Evolutionary conservation across 2,888 invertebrate genomes (phyloP), one percentile per base, ranked within the genome.

Genomic region (Candidula unifasciata): DNA sequence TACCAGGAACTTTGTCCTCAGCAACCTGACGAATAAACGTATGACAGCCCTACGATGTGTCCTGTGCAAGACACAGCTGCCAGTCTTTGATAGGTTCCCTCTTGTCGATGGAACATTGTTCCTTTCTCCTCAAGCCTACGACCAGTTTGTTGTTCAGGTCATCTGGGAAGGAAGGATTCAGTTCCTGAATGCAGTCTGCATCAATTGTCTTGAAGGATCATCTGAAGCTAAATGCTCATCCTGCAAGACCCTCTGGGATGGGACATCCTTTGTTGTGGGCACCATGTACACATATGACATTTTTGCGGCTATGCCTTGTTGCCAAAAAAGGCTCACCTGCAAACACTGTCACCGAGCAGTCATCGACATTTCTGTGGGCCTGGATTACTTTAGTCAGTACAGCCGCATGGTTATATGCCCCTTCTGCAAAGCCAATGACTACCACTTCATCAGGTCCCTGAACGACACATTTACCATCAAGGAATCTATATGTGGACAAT

Each of bases 241-340:
- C 24, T 93, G 93, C 87, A 90, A 92, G 80, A 89, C 88, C n/a
- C 89, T 86, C 16, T 94, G 93, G 93, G 90, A 97, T 93, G 99
- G 99, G 44, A 96, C 97, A 37, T 97, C 97, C 80, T 95, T 99
- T 87, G 97, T 99, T 85, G 95, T 99, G 85, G 99, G 99, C 89
- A 98, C 98, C 88, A 98, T 99, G 97, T 99, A 99, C 95, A 97
- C 98, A 86, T 99, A 98, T 93, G 99, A 99, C 94, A 97, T 99
- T 90, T 98, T 99, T 94, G 99, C 99, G 93, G 98, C 98, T 87
- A 97, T 97, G 95, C 98, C 98, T 30, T 99, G 99, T 94, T 99
- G 99, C 95, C 96, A 96, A 92, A 97, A 97, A 93, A 95, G 98
- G 90, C 95, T 98, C 81, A 96, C 97, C 96, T 99, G 99, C 95